A percentile compares a stretch with the other conserved stretches of the same genome.
These are phyloP conservation scores for Pelusios castaneus DNA, from an alignment of 2,113 vertebrate species.

Conservation along the genomic window DNA sequence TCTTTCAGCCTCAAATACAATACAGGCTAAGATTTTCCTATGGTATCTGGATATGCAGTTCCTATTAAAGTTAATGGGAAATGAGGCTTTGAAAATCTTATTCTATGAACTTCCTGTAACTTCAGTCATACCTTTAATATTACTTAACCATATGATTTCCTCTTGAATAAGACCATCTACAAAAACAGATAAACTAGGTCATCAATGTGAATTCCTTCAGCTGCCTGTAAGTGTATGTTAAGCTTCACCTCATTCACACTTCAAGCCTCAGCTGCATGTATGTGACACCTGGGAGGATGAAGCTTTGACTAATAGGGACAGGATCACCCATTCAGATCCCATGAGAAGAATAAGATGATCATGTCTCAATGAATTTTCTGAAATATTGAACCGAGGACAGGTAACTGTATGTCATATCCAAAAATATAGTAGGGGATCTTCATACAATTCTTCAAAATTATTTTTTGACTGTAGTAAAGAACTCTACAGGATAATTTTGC, in stretches of 20 bases:
- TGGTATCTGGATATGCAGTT: not conserved
- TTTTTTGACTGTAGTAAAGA: not conserved
- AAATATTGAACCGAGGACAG: not conserved
- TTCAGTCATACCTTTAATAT: not conserved
- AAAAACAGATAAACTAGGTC: not conserved
- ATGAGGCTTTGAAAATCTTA: constrained; percentile 12
- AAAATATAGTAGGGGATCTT: not conserved
- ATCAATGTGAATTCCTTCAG: not conserved
- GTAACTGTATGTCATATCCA: not conserved
- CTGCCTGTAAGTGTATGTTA: not conserved
- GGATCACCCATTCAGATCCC: not conserved
- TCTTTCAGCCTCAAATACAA: not conserved
- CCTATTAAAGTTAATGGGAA: not conserved
- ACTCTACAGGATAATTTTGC: not conserved
- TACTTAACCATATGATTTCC: not conserved
- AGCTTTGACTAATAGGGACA: not conserved
- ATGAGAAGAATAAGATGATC: not conserved
- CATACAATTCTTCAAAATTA: not conserved
- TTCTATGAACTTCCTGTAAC: not conserved
- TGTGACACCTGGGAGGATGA: not conserved
- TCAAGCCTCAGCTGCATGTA: not conserved
- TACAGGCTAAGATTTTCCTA: not conserved
- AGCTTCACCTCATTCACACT: not conserved
- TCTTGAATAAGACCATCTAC: not conserved
- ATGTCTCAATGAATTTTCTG: not conserved